Evolutionary conservation across 1,140 invertebrate genomes (phyloP), one percentile per base, ranked within the genome.

Genomic region (Aphis gossypii): DNA sequence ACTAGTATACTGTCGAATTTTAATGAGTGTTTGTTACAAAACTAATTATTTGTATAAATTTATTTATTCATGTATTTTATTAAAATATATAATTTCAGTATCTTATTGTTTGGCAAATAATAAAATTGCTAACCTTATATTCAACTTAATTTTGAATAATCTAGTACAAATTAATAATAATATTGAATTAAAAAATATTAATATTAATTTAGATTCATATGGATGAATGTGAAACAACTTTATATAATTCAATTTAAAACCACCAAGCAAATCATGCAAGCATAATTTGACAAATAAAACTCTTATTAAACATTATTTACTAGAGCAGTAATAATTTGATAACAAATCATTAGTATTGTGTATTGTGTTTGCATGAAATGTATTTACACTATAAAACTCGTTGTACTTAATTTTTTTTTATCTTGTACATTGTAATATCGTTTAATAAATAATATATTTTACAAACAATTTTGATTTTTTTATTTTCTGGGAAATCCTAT

Each of bases 281-380:
- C n/a, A 44, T 86, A 41, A 44, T 86, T 44, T 25, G 23, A 86
- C 3, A 86, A 86, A 86, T 86, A 86, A 41, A 86, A 41, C 83
- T 86, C 21, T 41, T 41, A 86, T 41, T 86, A 41, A 86, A 86
- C 23, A 41, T 41, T 86, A 86, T 86, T 86, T 44, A 86, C 38
- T 44, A 41, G 25, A 86, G 41, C 83, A 86, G 23, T 86, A 44
- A 86, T 44, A 86, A 86, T 86, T 86, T 44, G 41, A 44, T 86
- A 86, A 86, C 41, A 86, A 44, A 86, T 86, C 83, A 86, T 86
- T 86, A 86, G 83, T 41, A 44, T 30, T 86, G 21, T 30, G 60
- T 86, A 44, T 86, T 86, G 21, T 44, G 60, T 46, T 86, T 44
- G 83, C 23, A 25, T 86, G 9, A 9, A 41, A 25, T 86, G 44